Conservation (phyloP, 2,888 invertebrate genomes). For the Eupeodes luniger region DNA sequence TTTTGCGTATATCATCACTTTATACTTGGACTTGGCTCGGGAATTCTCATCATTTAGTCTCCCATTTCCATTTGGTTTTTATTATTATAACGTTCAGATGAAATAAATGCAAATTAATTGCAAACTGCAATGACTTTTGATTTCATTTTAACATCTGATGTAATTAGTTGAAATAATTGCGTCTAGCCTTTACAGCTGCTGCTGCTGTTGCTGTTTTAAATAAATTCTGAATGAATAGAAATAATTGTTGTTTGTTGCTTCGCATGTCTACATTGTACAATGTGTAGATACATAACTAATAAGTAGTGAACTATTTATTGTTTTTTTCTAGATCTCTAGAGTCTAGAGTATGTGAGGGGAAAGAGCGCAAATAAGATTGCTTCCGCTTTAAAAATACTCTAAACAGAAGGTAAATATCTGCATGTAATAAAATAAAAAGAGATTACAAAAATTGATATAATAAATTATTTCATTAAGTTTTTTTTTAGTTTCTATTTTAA, state of each 20-base stretch:
- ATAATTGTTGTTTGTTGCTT: constrained; percentile 21
- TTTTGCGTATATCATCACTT: neutral
- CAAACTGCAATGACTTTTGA: constrained; percentile 74
- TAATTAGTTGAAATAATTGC: constrained; percentile 74
- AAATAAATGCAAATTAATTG: constrained; percentile 75
- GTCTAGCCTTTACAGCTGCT: constrained; percentile 66
- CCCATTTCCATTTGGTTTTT: constrained; percentile 22
- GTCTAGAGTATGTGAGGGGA: too few species aligned
- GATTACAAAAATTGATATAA: neutral
- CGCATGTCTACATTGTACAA: too few species aligned
- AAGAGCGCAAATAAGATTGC: constrained; percentile 12
- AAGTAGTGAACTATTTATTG: constrained; percentile 7
- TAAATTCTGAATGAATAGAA: constrained; percentile 19
- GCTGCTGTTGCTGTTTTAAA: constrained; percentile 37
- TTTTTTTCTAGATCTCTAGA: neutral
- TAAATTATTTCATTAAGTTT: constrained; percentile 43
- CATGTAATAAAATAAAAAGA: constrained; percentile 27
- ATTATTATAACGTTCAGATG: constrained; percentile 22
- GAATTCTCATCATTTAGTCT: constrained; percentile 10
- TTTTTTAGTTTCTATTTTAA: neutral
- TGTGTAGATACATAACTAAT: neutral
- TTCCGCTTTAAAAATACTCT: constrained; percentile 53
- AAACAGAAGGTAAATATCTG: constrained; percentile 67
- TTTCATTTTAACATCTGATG: constrained; percentile 74
- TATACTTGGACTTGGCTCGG: constrained; percentile 21